These are phyloP conservation scores for Rhadinocentrus ornatus DNA, from an alignment of 2,797 vertebrate species.

Conservation along the genomic window DNA sequence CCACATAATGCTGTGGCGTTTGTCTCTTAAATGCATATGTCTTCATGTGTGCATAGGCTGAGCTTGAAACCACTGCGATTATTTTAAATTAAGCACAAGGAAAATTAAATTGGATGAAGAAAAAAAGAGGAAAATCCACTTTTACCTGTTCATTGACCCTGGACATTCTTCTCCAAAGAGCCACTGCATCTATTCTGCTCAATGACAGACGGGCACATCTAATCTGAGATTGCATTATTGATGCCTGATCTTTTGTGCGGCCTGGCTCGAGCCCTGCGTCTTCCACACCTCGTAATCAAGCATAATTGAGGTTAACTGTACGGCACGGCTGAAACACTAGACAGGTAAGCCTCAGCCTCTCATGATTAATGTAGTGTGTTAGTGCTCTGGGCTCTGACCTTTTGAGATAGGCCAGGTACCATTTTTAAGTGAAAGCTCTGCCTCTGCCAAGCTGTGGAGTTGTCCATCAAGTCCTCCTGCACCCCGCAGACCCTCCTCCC, in stretches of 20 bases:
- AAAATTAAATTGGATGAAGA: neutral
- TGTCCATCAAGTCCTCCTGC: conserved; percentile 81
- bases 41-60: conserved; percentile 39
- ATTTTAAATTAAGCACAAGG: conserved; percentile 1
- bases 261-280: conserved; percentile 47
- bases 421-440: conserved; percentile 87
- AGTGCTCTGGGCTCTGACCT: conserved; percentile 82
- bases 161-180: conserved; percentile 18
- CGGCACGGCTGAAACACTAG: conserved; percentile 79
- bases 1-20: conserved; percentile 66
- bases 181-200: conserved; percentile 12
- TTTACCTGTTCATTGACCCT: conserved; percentile 37
- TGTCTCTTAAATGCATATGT: conserved; percentile 53
- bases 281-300: conserved; percentile 86
- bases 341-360: conserved; percentile 81
- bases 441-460: conserved; percentile 77
- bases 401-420: conserved; percentile 87
- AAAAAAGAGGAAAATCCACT: neutral
- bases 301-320: conserved; percentile 86
- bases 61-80: conserved; percentile 2
- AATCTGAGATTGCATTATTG: conserved; percentile 80
- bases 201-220: conserved; percentile 64
- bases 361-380: conserved; percentile 86
- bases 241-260: conserved; percentile 74
- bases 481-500: conserved; percentile 36